These are phyloP conservation scores for Anomalospiza imberbis DNA, from an alignment of 2,797 vertebrate genomes.

Conservation along the genomic window DNA sequence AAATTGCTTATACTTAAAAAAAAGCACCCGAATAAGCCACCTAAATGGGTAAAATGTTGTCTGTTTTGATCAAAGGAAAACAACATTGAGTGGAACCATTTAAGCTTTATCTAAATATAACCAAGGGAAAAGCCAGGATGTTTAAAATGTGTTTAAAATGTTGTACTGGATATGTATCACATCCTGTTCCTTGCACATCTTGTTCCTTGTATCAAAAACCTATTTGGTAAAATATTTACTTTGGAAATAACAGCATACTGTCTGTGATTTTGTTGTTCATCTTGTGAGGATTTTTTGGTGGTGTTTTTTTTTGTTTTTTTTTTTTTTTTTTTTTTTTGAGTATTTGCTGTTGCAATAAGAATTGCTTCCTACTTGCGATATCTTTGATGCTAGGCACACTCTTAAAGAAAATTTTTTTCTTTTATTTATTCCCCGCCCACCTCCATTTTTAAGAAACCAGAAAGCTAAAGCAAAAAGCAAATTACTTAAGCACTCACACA, in stretches of 20 bases:
- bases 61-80: conserved; percentile 11
- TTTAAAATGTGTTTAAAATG: conserved; percentile 25
- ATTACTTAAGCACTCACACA: not conserved
- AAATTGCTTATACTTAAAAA: not conserved
- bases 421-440: not conserved
- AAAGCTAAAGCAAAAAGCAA: not conserved
- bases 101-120: conserved; percentile 15
- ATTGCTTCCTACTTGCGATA: not conserved
- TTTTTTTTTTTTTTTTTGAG: not conserved
- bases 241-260: not conserved
- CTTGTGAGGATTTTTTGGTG: not conserved
- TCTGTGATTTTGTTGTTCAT: not conserved
- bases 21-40: not conserved
- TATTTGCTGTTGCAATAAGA: not conserved
- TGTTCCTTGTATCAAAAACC: conserved; percentile 6
- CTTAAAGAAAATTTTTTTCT: not conserved
- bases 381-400: not conserved
- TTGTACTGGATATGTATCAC: not conserved
- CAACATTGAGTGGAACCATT: not conserved
- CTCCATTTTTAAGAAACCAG: not conserved
- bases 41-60: not conserved
- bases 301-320: no score
- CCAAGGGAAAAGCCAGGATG: not conserved
- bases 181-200: conserved; percentile 13
- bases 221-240: conserved; percentile 35